Evolutionary conservation across 2,113 vertebrate species (phyloP), one percentile per base, ranked within the genome.

Genomic region (Pholis gunnellus): DNA sequence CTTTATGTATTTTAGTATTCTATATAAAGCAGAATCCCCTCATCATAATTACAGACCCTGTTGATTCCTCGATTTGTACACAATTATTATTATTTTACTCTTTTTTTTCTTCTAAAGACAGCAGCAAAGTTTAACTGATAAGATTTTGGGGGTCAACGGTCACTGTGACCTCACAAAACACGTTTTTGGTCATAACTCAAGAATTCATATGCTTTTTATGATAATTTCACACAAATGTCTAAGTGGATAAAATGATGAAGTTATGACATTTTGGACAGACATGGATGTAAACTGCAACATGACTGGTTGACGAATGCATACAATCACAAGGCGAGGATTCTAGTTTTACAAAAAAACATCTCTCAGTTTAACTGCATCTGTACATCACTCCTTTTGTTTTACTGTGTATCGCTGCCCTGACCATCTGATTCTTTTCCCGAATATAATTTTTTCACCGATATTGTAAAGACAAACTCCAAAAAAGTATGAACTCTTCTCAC

Each of bases 401-500:
- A 25, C 40, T 75, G 10, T 75, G 29, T 34, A 15, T 27, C 6
- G 22, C 52, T 61, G 27, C 36, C 29, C 1, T 22, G 17, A 70
- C 44, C 64, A 48, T 40, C 63, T 42, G 44, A 70, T 65, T 42
- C 14, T 38, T 44, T 59, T 14, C 56, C 13, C 29, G 25, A 15
- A 79, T 31, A 64, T 61, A 38, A n/a, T 80, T 61, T 20, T n/a
- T 65, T 3, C 18, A 15, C 22, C 13, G 9, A 29, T n/a, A 34
- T 4, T 74, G 42, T 81, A 57, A 71, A 73, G 52, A 60, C 56
- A 44, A 70, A 29, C 59, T 6, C 31, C 31, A 72, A 40, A 48
- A 46, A 31, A 84, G 31, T 42, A 9, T 1, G 54, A 34, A 40
- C 25, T 72, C 72, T 29, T 20, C 96, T 96, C 95, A 99, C 98